These are phyloP conservation scores for Aspiorhynchus laticeps DNA, from an alignment of 2,113 vertebrate genomes.

Conservation along the genomic window DNA sequence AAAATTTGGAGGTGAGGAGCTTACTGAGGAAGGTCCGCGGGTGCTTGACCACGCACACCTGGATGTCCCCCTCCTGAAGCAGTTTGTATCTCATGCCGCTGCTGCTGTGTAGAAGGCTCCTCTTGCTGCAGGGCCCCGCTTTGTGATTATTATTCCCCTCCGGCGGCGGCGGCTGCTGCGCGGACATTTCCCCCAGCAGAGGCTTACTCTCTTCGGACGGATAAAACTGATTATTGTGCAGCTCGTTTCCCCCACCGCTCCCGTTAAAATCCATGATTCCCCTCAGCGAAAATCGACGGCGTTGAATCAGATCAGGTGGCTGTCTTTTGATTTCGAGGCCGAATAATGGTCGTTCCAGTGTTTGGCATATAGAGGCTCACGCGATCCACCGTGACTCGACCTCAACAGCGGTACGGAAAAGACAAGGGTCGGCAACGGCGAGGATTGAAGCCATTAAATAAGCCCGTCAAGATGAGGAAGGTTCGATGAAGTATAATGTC, in stretches of 20 bases:
- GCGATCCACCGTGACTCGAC: constrained; percentile 62
- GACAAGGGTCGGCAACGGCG: constrained; percentile 46
- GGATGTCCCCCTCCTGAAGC: constrained; percentile 97
- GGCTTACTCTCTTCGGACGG: constrained; percentile 93
- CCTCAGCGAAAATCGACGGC: constrained; percentile 53
- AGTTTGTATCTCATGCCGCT: constrained; percentile 95
- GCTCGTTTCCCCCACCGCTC: constrained; percentile 81
- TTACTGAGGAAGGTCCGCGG: constrained; percentile 98
- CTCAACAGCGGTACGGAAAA: constrained; percentile 53
- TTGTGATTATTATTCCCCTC: constrained; percentile 82
- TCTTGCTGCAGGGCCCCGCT: constrained; percentile 84
- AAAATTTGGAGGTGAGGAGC: constrained; percentile 96
- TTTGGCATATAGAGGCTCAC: constrained; percentile 27
- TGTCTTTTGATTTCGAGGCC: constrained; percentile 39
- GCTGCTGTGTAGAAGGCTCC: constrained; percentile 85
- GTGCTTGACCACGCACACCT: constrained; percentile 96
- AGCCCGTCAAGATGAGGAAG: constrained; percentile 24
- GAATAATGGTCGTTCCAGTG: constrained; percentile 50
- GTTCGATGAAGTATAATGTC: constrained; percentile 54
- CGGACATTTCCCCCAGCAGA: constrained; percentile 87
- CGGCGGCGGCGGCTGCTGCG: constrained; percentile 68
- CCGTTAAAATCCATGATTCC: constrained; percentile 85
- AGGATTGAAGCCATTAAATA: constrained; percentile 54
- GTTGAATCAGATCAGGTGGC: background rate
- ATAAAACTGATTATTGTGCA: constrained; percentile 81